Evolutionary conservation across 2,888 invertebrate species (phyloP), one percentile per base, ranked within the genome.

Genomic region (Drosophila paramelanica): DNA sequence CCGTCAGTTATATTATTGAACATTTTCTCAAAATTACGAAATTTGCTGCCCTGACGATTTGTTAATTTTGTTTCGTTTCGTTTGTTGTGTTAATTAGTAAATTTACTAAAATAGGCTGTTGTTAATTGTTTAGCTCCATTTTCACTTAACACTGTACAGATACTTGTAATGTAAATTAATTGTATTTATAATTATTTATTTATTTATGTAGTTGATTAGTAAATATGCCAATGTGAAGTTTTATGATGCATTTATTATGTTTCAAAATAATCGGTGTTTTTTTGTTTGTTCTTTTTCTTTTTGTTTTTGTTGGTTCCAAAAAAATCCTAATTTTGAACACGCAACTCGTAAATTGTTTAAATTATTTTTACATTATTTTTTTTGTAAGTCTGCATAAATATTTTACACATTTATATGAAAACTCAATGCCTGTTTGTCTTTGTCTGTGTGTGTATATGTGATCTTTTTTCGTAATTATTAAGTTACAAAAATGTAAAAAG

Each of bases 81-180:
- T 61, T 45, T 33, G 45, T 56, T 68, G 58, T 72, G 67, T 78
- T 78, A 64, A 56, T 73, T 67, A 62, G 79, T 70, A 73, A 69
- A 76, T 70, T 80, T 67, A 78, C 78, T 83, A 83, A 86, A 82
- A 82, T 86, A 83, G 84, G 84, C 87, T 71, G 67, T 53, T 77
- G 62, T 73, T 80, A 56, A 51, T 75, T 64, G 66, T 73, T 82
- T 86, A 83, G 79, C 86, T 83, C 81, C 69, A 72, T 80, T 73
- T 83, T 80, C 55, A 79, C 85, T 88, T 86, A 86, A 88, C 88
- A 88, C 85, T 88, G 85, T 86, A 86, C 85, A 86, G 76, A 88
- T 65, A 77, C 68, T 77, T 77, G 60, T 80, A 80, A 86, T 81
- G 76, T 86, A 86, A 81, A 83, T 86, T 86, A 88, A 73, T 79